These are phyloP conservation scores for Pterostichus madidus DNA, from an alignment of 2,888 invertebrate species.

Conservation along the genomic window DNA sequence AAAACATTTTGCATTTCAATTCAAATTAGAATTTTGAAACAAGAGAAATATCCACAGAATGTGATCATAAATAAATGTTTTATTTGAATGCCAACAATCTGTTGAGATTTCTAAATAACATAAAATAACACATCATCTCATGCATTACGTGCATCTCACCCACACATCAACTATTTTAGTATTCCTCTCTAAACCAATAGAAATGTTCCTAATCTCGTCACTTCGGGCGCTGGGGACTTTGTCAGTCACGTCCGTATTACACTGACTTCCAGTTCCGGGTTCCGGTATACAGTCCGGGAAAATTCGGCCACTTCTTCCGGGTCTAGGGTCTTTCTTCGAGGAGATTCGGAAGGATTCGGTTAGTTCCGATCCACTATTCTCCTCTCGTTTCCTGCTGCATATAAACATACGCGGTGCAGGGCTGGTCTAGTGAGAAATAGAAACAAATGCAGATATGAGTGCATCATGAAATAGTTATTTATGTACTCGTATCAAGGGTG, in stretches of 20 bases:
- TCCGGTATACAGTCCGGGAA: slow-evolving; percentile 21
- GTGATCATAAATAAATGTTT: neutral
- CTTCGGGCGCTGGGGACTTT: neutral
- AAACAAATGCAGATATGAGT: neutral
- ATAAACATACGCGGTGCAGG: slow-evolving; percentile 7
- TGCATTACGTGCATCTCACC: neutral
- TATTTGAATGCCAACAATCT: slow-evolving; percentile 9
- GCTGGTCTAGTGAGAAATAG: slow-evolving; percentile 1
- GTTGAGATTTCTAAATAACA: slow-evolving; percentile 1
- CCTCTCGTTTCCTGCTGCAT: neutral
- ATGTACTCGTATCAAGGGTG: too few relatives aligned
- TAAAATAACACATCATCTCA: slow-evolving; percentile 12
- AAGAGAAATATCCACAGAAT: neutral
- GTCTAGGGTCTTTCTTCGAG: slow-evolving; percentile 17
- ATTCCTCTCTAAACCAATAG: slow-evolving; percentile 3
- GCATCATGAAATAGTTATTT: neutral
- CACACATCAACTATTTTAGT: slow-evolving; percentile 10
- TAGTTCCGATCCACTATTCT: neutral
- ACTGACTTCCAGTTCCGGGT: neutral
- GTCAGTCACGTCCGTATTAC: neutral
- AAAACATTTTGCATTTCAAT: neutral
- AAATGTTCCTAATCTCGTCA: slow-evolving; percentile 18
- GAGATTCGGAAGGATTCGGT: neutral
- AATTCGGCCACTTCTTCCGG: slow-evolving; percentile 49
- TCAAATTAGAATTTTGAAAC: neutral